These are phyloP conservation scores for Volucella bombylans DNA, from an alignment of 2,888 invertebrate genomes.

Conservation along the genomic window DNA sequence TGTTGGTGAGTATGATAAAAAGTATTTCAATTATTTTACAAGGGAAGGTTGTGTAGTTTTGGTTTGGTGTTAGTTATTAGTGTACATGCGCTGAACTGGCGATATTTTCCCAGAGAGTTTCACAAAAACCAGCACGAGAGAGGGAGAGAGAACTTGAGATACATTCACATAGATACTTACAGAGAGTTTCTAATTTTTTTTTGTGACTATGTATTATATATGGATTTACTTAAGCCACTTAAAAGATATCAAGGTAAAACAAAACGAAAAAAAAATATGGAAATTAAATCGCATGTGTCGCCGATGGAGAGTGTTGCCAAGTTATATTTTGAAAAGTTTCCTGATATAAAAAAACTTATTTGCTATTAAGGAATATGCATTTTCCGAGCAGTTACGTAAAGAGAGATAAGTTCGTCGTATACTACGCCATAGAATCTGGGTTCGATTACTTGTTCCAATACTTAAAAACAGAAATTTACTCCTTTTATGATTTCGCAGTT, in stretches of 20 bases:
- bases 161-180: conserved; percentile 31
- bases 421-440: too few relatives aligned
- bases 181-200: not conserved
- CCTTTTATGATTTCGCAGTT: too few relatives aligned
- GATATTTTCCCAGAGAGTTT: conserved; percentile 39
- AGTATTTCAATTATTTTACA: conserved; percentile 64
- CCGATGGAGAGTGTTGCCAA: conserved; percentile 31
- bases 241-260: conserved; percentile 71
- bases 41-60: conserved; percentile 64
- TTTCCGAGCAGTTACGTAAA: too few relatives aligned
- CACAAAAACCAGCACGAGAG: conserved; percentile 7
- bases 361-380: too few relatives aligned
- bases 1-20: conserved; percentile 58
- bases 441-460: too few relatives aligned
- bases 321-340: not conserved
- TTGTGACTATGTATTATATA: conserved; percentile 40
- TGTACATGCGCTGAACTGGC: conserved; percentile 52
- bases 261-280: conserved; percentile 27
- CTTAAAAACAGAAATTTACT: too few relatives aligned
- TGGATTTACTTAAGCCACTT: conserved; percentile 39
- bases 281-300: conserved; percentile 68
- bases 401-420: too few relatives aligned
- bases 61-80: conserved; percentile 6
- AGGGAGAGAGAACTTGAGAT: conserved; percentile 23
- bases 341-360: too few relatives aligned